Conservation (phyloP, 2,888 invertebrate genomes). For the Falcaria lacertinaria region DNA sequence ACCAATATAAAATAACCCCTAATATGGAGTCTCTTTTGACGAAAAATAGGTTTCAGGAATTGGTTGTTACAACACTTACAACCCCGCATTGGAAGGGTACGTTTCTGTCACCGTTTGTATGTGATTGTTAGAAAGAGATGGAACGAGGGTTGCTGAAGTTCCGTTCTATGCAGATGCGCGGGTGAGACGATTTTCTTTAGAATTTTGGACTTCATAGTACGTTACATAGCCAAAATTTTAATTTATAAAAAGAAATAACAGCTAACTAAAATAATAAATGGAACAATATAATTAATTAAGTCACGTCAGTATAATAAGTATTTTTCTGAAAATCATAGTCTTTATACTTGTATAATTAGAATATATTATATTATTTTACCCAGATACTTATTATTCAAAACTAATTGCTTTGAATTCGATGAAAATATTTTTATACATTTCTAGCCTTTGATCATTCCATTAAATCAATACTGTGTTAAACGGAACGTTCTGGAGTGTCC, state of each 20-base stretch:
- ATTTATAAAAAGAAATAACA: too few relatives aligned
- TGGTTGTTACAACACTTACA: slow-evolving; percentile 44
- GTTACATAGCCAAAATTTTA: too few relatives aligned
- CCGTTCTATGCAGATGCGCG: slow-evolving; percentile 33
- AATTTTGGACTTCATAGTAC: background rate
- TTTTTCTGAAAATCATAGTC: too few relatives aligned
- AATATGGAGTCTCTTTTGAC: slow-evolving; percentile 8
- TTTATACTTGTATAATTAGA: too few relatives aligned
- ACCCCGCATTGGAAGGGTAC: slow-evolving; percentile 67
- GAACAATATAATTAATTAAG: too few relatives aligned
- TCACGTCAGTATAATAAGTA: too few relatives aligned
- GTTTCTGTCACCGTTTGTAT: slow-evolving; percentile 47
- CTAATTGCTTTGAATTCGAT: too few relatives aligned
- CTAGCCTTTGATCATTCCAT: too few relatives aligned
- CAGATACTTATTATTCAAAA: too few relatives aligned
- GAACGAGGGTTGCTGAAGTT: slow-evolving; percentile 38
- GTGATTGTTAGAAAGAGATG: slow-evolving; percentile 40
- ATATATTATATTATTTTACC: too few relatives aligned
- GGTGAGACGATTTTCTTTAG: background rate
- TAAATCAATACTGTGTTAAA: slow-evolving; percentile 23
- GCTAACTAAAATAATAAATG: too few relatives aligned
- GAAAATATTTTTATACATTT: background rate
- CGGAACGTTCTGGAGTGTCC: slow-evolving; percentile 46
- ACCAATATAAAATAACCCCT: slow-evolving; percentile 30
- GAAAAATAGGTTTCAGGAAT: slow-evolving; percentile 25